These are phyloP conservation scores for Craterocephalus amniculus DNA, from an alignment of 2,797 vertebrate genomes.

Conservation along the genomic window DNA sequence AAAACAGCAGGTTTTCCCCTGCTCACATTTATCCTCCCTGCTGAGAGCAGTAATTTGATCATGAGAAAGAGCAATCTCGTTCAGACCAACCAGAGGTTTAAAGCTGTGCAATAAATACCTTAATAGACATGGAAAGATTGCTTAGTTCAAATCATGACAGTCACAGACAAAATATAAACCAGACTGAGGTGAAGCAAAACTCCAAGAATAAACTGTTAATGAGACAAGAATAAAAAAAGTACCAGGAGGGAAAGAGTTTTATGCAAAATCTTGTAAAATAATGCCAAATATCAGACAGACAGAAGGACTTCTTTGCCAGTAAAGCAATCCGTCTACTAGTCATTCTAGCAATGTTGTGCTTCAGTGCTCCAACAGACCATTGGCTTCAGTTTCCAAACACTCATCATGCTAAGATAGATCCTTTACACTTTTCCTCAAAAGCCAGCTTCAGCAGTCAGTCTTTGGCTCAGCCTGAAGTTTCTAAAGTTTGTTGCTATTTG, in stretches of 20 bases:
- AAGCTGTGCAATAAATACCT: constrained; percentile 10
- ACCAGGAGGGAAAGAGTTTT: constrained; percentile 12
- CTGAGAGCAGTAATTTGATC: constrained; percentile 30
- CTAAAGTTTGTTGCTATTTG: not conserved
- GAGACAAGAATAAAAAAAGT: not conserved
- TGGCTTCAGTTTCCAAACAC: constrained; percentile 38
- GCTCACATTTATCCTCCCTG: not conserved
- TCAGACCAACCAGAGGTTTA: constrained; percentile 15
- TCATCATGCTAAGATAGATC: constrained; percentile 52
- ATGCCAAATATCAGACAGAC: constrained; percentile 25
- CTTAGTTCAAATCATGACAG: constrained; percentile 17
- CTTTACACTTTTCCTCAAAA: constrained; percentile 39
- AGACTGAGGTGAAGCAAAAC: not conserved
- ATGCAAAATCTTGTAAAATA: not conserved
- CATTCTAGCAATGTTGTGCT: constrained; percentile 33
- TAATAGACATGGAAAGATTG: constrained; percentile 4
- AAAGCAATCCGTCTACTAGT: constrained; percentile 21
- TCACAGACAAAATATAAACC: not conserved
- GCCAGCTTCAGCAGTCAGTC: constrained; percentile 41
- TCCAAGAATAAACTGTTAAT: not conserved
- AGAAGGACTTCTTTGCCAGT: constrained; percentile 21
- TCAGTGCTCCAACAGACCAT: constrained; percentile 19
- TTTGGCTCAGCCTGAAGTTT: constrained; percentile 37
- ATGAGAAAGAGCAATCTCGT: constrained; percentile 28
- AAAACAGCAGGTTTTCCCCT: constrained; percentile 7